phyloP scores from a whole-genome alignment of 2,113 vertebrate species.

The Lycaon pictus region DNA sequence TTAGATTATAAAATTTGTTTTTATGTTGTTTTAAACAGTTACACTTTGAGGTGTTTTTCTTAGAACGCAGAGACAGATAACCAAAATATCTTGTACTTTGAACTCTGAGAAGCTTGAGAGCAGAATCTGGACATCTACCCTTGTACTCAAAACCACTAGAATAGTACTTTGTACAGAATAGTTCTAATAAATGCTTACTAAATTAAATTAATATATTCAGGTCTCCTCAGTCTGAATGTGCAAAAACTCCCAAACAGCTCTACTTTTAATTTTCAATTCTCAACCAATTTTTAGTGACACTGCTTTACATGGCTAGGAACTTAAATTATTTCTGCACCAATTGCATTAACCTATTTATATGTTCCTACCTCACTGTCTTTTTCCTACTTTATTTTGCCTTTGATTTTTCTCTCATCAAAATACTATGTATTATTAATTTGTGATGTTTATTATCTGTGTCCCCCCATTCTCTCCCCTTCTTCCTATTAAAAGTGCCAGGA shows the following conservation, averaged over 20 bases:
- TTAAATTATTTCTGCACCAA: neutral
- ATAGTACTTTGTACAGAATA: neutral
- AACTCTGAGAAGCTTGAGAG: neutral
- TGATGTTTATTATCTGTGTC: neutral
- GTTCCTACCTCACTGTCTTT: neutral
- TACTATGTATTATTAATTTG: neutral
- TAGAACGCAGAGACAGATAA: neutral
- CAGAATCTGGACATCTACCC: neutral
- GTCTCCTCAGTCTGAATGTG: neutral
- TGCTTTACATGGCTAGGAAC: neutral
- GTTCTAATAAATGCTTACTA: neutral
- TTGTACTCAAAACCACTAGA: neutral
- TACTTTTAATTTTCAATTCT: slow-evolving; percentile 1
- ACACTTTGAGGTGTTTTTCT: neutral
- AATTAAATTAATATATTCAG: neutral
- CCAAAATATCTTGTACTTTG: neutral
- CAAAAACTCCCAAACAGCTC: neutral
- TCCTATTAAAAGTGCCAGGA: neutral
- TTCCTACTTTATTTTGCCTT: neutral
- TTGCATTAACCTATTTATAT: neutral
- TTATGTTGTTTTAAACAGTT: neutral
- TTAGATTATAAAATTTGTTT: neutral
- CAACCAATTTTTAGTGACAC: neutral
- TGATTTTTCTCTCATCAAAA: neutral
- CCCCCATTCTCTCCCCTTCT: rapidly evolving